Percentiles rank a stretch among this genome's conserved stretches.
phyloP scores from a whole-genome alignment of 2,113 vertebrate species.

The Vulpes ferrilata region DNA sequence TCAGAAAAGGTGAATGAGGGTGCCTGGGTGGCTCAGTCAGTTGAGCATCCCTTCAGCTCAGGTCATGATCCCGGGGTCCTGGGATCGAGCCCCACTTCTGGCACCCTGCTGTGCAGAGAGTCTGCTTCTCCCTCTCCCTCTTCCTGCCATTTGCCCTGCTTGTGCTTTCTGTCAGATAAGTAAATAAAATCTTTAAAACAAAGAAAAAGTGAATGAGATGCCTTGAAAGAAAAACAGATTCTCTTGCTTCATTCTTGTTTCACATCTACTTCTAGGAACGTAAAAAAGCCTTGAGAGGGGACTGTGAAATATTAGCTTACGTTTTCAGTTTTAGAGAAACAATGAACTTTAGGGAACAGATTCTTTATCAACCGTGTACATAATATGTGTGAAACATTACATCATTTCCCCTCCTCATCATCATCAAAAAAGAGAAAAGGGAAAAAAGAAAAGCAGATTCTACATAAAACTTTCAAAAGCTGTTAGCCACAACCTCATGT shows the following conservation, averaged over 20 bases:
- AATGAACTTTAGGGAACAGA: background rate
- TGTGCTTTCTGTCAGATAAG: too few species aligned
- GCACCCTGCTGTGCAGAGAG: too few species aligned
- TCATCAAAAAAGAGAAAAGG: background rate
- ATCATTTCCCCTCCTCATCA: background rate
- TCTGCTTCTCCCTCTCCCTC: too few species aligned
- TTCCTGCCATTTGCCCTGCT: too few species aligned
- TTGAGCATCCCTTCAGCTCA: too few species aligned
- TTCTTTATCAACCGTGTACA: background rate
- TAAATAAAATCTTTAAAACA: too few species aligned
- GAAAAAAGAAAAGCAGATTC: conserved; percentile 29
- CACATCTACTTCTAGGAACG: background rate
- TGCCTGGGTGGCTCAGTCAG: too few species aligned
- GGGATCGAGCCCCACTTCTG: too few species aligned
- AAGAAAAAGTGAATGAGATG: background rate
- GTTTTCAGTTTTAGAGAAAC: conserved; percentile 20
- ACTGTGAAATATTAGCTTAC: background rate
- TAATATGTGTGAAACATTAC: background rate
- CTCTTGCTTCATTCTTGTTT: background rate
- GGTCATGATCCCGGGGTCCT: too few species aligned
- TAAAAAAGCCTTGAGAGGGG: background rate
- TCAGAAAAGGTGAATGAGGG: background rate
- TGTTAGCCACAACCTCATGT: conserved; percentile 63
- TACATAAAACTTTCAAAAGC: conserved; percentile 47
- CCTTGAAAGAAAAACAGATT: background rate